Evolutionary conservation across 2,113 vertebrate species (phyloP).

Genomic region (Corythaeola cristata): DNA sequence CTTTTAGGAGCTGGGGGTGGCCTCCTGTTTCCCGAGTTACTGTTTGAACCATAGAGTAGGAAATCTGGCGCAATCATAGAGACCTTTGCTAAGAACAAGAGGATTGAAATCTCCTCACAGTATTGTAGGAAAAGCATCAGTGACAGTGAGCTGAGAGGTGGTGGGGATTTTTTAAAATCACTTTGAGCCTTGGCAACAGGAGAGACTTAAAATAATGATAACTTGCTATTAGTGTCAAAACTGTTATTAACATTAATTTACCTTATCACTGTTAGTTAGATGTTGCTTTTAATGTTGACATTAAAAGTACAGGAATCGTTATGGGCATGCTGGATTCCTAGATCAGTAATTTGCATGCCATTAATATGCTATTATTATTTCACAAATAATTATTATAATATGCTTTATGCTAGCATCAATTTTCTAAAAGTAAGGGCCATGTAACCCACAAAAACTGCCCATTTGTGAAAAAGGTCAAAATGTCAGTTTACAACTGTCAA

Average conservation of each 20-base stretch:
- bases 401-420: slow-evolving; percentile 48
- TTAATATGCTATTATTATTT: slow-evolving; percentile 79
- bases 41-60: background rate
- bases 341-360: slow-evolving; percentile 76
- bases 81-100: background rate
- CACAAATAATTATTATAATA: slow-evolving; percentile 72
- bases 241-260: slow-evolving; percentile 78
- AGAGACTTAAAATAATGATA: slow-evolving; percentile 65
- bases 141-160: slow-evolving; percentile 48
- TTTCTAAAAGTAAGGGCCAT: slow-evolving; percentile 52
- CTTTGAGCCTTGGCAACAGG: slow-evolving; percentile 62
- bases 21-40: background rate
- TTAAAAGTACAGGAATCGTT: slow-evolving; percentile 74
- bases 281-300: slow-evolving; percentile 78
- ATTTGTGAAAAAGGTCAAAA: background rate
- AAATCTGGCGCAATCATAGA: background rate
- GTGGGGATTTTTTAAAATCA: slow-evolving; percentile 28
- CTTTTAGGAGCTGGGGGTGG: background rate
- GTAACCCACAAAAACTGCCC: background rate
- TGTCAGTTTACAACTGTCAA: background rate
- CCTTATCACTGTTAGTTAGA: slow-evolving; percentile 73
- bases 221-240: slow-evolving; percentile 80
- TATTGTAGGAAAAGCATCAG: slow-evolving; percentile 13
- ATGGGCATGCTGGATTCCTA: slow-evolving; percentile 63
- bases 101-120: slow-evolving; percentile 15